phyloP scores from a whole-genome alignment of 2,888 invertebrate genomes.

The Dendrolimus pini region DNA sequence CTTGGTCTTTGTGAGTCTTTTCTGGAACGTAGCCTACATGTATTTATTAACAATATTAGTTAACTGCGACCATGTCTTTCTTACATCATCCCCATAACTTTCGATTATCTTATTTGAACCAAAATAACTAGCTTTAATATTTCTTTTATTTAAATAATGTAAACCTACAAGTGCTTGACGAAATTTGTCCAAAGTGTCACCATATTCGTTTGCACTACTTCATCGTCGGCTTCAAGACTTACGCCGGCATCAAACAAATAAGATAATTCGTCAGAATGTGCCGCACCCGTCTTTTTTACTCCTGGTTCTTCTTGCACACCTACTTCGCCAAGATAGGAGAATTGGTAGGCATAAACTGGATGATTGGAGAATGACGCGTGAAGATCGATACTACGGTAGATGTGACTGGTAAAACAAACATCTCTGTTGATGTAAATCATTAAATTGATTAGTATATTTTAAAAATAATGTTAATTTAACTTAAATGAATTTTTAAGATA shows the following conservation, averaged over 20 bases:
- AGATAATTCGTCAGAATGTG: conserved; percentile 59
- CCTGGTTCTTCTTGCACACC: conserved; percentile 44
- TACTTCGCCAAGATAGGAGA: conserved; percentile 39
- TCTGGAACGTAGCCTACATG: no score
- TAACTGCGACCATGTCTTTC: no score
- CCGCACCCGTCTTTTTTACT: conserved; percentile 46
- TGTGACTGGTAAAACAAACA: conserved; percentile 53
- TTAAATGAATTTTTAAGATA: no score
- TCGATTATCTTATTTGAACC: no score
- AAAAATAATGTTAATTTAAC: no score
- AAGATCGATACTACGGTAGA: conserved; percentile 44
- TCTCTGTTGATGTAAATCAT: conserved; percentile 35
- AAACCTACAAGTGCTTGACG: conserved; percentile 55
- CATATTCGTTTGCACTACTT: conserved; percentile 34
- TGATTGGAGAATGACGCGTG: conserved; percentile 29
- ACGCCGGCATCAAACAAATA: conserved; percentile 41
- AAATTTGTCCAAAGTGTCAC: conserved; percentile 56
- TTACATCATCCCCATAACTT: no score
- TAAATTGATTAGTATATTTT: no score
- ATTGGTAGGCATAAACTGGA: conserved; percentile 56
- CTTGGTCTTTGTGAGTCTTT: no score
- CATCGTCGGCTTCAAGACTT: conserved; percentile 39
- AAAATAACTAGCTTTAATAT: no score
- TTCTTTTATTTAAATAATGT: neutral
- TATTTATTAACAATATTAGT: no score